phyloP scores from a whole-genome alignment of 2,888 invertebrate genomes.

The Leucophora obtusa region DNA sequence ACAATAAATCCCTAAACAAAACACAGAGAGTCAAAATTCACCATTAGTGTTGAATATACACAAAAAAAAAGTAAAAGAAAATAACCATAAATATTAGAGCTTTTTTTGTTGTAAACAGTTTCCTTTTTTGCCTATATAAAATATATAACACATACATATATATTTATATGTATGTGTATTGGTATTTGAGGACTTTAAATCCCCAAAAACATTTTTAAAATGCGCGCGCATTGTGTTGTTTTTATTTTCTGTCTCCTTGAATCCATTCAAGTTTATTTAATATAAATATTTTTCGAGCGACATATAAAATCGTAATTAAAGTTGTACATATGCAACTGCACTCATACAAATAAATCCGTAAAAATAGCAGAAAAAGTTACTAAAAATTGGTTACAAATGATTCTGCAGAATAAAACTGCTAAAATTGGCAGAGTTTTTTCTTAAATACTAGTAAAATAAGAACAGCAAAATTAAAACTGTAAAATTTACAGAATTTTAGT shows the following conservation, averaged over 20 bases:
- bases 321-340: slow-evolving; percentile 30
- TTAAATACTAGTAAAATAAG: no score
- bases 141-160: background rate
- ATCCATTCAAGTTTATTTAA: slow-evolving; percentile 65
- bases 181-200: slow-evolving; percentile 15
- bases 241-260: slow-evolving; percentile 48
- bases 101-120: slow-evolving; percentile 15
- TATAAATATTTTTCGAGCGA: slow-evolving; percentile 54
- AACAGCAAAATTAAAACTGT: no score
- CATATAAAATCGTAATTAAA: slow-evolving; percentile 36
- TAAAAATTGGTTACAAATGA: no score
- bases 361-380: no score
- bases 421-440: no score
- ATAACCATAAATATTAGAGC: background rate
- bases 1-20: slow-evolving; percentile 5
- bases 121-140: background rate
- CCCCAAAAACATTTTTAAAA: slow-evolving; percentile 33
- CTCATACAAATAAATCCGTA: no score
- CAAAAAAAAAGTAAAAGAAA: slow-evolving; percentile 7
- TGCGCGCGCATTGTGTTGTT: slow-evolving; percentile 50
- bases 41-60: slow-evolving; percentile 49
- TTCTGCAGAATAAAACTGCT: no score
- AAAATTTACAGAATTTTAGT: no score
- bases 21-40: slow-evolving; percentile 34
- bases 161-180: background rate